Evolutionary conservation across 2,888 invertebrate species (phyloP), one percentile per base, ranked within the genome.

Genomic region (Pseudeuparius sepicola): DNA sequence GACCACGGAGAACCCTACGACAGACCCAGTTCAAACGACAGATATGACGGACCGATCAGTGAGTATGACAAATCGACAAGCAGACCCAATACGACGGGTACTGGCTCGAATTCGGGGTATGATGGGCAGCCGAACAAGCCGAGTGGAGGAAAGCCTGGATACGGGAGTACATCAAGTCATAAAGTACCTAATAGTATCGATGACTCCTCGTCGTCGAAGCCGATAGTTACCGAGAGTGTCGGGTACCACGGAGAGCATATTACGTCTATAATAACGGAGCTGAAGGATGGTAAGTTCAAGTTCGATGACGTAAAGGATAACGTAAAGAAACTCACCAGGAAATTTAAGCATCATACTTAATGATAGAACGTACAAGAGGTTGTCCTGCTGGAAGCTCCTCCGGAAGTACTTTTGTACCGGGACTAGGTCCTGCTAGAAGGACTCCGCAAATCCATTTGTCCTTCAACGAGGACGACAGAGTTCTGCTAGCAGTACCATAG

Each of bases 251-350:
- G 63, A 10, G 54, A 57, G 31, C 50, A 51, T 7, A 56, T 63
- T 24, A 60, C 59, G 7, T 59, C 61, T 4, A 57, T 60, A 33
- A 57, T 63, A 28, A 61, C 59, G 3, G 55, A 56, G 41, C 44
- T 60, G 31, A 36, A 47, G 33, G 45, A 53, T 23, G 51, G 59
- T 59, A 46, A 59, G 59, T 52, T 24, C 12, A 10, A 23, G n/a
- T n/a, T n/a, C n/a, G n/a, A n/a, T n/a, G n/a, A n/a, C n/a, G n/a
- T n/a, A n/a, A n/a, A n/a, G n/a, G n/a, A n/a, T n/a, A n/a, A n/a
- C n/a, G n/a, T n/a, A n/a, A n/a, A n/a, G n/a, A n/a, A n/a, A n/a
- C n/a, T n/a, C n/a, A n/a, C n/a, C n/a, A n/a, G n/a, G n/a, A n/a
- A n/a, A n/a, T n/a, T n/a, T n/a, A n/a, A n/a, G n/a, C n/a, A n/a